Base-by-base conservation (phyloP, 30 jellyfish, hydroid and myxozoan species). In the Cassiopea xamachana region DNA sequence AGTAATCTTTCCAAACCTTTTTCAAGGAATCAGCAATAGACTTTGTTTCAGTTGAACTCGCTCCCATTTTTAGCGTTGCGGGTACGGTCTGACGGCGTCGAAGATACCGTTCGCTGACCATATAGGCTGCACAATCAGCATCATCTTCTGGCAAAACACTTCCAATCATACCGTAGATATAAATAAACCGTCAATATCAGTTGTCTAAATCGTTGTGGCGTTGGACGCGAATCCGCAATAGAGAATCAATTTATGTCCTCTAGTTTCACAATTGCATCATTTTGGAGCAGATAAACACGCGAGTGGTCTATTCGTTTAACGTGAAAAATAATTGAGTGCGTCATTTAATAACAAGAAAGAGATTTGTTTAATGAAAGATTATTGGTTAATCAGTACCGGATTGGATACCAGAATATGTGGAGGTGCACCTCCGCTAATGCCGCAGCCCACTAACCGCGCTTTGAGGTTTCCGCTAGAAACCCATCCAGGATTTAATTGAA, bases 1-100 rank as follows among this genome's bases (percentile, higher is more conserved):
- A 88, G 44, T 59, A 79, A 16, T 88, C 95, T 50, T 88, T 88
- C 95, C 90, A 79, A 17, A 79, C 75, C 46, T 88, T 88, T 74
- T 88, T 88, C 45, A 88, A 70, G 18, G 95, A 70, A 50, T 69
- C 95, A 1, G 90, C 90, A 12, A 88, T 61, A 1, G 90, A 77
- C 51, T 88, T 79, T 45, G 78, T 82, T 51, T 79, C 95, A 46
- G 49, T 81, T 12, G 68, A 86, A 55, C 73, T 67, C 3, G 81
- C 47, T 72, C 87, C 76, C 85, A 69, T 83, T 43, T 83, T 79
- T 76, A 88, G 59, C 0, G 90, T 88, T 8, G 95, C 95, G 1
- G 95, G 95, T 19, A 88, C 90, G 1, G 95, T 88, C 45, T 88
- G 95, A 1, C 95, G 95, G n/a, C 95, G 86, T 19, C 79, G 87